Evolutionary conservation across 2,797 vertebrate genomes (phyloP).

Genomic region (Acrossocheilus wenchowensis): DNA sequence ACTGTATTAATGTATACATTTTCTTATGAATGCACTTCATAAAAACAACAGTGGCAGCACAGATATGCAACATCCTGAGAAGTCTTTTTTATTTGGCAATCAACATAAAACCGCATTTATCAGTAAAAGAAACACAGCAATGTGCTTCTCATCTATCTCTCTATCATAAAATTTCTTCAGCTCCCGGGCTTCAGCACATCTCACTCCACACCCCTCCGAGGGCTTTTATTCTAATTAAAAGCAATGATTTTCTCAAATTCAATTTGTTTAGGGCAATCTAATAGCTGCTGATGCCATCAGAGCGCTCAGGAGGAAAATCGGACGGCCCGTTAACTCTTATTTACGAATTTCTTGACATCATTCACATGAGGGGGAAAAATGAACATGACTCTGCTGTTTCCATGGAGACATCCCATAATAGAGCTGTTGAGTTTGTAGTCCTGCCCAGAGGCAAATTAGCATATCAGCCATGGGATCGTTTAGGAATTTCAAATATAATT

Average conservation of each 20-base stretch:
- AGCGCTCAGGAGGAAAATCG: constrained; percentile 66
- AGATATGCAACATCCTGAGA: background rate
- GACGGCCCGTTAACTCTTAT: constrained; percentile 65
- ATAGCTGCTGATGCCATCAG: constrained; percentile 78
- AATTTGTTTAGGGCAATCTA: constrained; percentile 76
- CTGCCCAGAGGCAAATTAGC: background rate
- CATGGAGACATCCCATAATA: constrained; percentile 3
- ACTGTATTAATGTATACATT: background rate
- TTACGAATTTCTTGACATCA: constrained; percentile 57
- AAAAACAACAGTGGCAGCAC: background rate
- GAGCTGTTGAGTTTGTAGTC: background rate
- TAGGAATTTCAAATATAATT: background rate
- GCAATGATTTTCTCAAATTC: constrained; percentile 84
- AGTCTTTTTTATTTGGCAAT: background rate
- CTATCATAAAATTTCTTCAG: constrained; percentile 71
- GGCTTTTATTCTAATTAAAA: constrained; percentile 93
- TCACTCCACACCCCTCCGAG: constrained; percentile 70
- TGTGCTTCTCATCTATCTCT: constrained; percentile 60
- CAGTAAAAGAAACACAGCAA: background rate
- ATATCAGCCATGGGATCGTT: background rate
- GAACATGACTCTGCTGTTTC: constrained; percentile 38
- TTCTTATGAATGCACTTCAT: background rate
- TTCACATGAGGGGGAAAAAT: constrained; percentile 12
- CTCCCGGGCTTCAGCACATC: constrained; percentile 61
- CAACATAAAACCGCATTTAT: background rate